Evolutionary conservation across 2,797 vertebrate genomes (phyloP).

Genomic region (Notoglanidium macrostoma): DNA sequence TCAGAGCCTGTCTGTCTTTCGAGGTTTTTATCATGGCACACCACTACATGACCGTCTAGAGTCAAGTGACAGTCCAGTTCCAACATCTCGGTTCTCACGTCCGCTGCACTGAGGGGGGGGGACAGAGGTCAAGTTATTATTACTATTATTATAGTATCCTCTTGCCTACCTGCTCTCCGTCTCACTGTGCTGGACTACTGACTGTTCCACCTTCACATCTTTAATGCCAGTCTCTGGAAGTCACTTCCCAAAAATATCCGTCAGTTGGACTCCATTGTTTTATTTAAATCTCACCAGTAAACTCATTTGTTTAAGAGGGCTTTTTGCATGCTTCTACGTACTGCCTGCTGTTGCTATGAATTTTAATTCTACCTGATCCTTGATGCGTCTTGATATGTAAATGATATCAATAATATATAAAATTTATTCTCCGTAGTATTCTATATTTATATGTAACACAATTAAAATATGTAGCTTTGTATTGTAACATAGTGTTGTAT

Average conservation of each 20-base stretch:
- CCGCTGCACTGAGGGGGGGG: constrained; percentile 68
- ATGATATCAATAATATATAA: neutral
- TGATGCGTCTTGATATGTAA: neutral
- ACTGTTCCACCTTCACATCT: neutral
- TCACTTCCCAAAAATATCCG: neutral
- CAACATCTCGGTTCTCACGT: constrained; percentile 78
- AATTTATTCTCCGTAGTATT: neutral
- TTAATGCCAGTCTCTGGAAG: neutral
- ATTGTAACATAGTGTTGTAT: neutral
- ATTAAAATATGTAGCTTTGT: neutral
- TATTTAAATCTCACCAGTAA: neutral
- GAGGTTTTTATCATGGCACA: constrained; percentile 87
- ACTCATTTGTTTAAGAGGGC: neutral
- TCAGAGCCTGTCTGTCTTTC: constrained; percentile 77
- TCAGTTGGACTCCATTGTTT: constrained; percentile 7
- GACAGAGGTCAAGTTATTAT: neutral
- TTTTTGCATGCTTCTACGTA: constrained; percentile 10
- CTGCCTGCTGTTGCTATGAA: neutral
- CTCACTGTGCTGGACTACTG: neutral
- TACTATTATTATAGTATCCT: neutral
- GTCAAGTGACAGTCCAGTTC: constrained; percentile 90
- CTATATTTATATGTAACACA: neutral
- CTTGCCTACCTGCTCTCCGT: neutral
- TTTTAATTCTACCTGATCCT: neutral
- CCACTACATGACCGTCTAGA: constrained; percentile 80